Base-by-base conservation (phyloP, 2,888 invertebrate species). In the Xanthia icteritia region DNA sequence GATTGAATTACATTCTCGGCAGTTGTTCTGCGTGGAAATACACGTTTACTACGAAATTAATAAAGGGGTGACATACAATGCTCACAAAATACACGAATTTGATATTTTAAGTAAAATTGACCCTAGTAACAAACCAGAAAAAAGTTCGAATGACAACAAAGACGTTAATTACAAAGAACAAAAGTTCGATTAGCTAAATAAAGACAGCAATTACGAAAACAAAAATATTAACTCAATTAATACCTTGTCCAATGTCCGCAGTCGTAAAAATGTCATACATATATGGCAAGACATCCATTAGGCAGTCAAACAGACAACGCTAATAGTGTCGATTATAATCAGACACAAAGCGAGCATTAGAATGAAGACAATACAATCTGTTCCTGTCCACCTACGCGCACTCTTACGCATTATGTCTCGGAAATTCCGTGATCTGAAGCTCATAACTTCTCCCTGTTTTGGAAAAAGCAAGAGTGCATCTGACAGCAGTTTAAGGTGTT, bases 241-340 rank as follows among this genome's bases (percentile, higher is more conserved):
- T 78, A 61, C 65, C 60, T 68, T 48, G 58, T 77, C 82, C 69
- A 65, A 75, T 76, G 54, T 60, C 60, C 61, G 42, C n/a, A 68
- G 77, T 87, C 79, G 77, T 87, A 83, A 87, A 86, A 70, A 80
- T 83, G 81, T 76, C 83, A 71, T 77, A 63, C 70, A 45, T 76
- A 85, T 74, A 87, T 81, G 87, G 87, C 66, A 69, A 81, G 63
- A 65, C 72, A 88, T 83, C 68, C 63, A 85, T 87, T 87, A 85
- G 13, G 63, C n/a, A 76, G 77, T 71, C 72, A 77, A 80, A 76
- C 8, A 79, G 73, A 77, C 77, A 72, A 60, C 66, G 60, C 73
- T 87, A 84, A 88, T 85, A 79, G 83, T 87, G 83, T 76, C 78
- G 73, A 85, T 87, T 87, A 83, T 85, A 83, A 87, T 83, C 87